phyloP scores from a whole-genome alignment of 2,797 vertebrate species.

The Pempheris klunzingeri region DNA sequence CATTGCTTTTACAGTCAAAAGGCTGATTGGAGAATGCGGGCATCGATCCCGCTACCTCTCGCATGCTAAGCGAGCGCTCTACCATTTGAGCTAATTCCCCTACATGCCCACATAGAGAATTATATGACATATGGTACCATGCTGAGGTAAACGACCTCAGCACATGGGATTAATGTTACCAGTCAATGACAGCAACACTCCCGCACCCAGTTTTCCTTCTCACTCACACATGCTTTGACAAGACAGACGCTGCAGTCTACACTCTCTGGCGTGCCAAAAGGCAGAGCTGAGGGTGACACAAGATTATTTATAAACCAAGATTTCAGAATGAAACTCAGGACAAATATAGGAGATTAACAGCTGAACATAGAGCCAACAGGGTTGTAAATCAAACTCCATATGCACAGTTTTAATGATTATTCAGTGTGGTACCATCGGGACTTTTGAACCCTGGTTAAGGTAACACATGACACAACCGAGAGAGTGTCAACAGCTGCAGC shows the following conservation, averaged over 20 bases:
- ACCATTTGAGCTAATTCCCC: conserved; percentile 74
- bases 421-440: not conserved
- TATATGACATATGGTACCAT: too few species aligned
- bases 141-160: too few species aligned
- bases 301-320: conserved; percentile 61
- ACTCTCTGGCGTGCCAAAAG: conserved; percentile 28
- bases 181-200: not conserved
- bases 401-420: not conserved
- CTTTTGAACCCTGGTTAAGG: not conserved
- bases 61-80: conserved; percentile 72
- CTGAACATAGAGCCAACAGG: not conserved
- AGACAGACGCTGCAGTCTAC: conserved; percentile 4
- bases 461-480: conserved; percentile 5
- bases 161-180: not conserved
- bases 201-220: not conserved
- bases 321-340: conserved; percentile 1
- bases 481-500: not conserved
- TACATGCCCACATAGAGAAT: too few species aligned
- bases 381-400: conserved; percentile 5
- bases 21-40: conserved; percentile 46
- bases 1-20: not conserved
- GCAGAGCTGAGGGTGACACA: conserved; percentile 25
- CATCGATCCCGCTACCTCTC: conserved; percentile 68
- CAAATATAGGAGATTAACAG: conserved; percentile 11
- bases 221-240: conserved; percentile 14